Conservation (phyloP, 2,888 invertebrate species). For the Ichneumoninae sp. region DNA sequence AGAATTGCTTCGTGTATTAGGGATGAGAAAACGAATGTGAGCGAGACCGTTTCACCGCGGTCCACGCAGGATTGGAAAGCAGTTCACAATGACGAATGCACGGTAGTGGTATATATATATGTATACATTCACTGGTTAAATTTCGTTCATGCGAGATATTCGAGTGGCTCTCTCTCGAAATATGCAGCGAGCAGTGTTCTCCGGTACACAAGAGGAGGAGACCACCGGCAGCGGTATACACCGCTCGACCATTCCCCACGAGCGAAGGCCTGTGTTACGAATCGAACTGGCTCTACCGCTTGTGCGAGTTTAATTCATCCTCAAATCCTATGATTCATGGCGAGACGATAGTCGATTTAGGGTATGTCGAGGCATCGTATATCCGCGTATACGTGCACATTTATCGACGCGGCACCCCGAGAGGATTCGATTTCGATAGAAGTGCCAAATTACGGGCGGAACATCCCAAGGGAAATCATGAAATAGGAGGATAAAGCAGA, state of each 20-base stretch:
- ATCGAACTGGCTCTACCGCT: conserved; percentile 77
- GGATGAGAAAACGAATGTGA: conserved; percentile 53
- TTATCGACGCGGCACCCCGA: conserved; percentile 29
- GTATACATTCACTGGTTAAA: conserved; percentile 28
- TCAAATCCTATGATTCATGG: conserved; percentile 82
- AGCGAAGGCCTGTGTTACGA: conserved; percentile 76
- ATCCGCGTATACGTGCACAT: not conserved
- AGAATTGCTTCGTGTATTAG: conserved; percentile 50
- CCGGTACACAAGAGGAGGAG: conserved; percentile 60
- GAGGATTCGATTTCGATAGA: conserved; percentile 45
- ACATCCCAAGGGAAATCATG: conserved; percentile 43
- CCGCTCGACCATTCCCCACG: conserved; percentile 69
- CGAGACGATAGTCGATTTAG: conserved; percentile 63
- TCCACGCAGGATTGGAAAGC: conserved; percentile 62
- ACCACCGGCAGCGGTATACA: conserved; percentile 77
- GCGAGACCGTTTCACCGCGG: conserved; percentile 14
- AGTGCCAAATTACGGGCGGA: conserved; percentile 42
- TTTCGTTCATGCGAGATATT: conserved; percentile 29
- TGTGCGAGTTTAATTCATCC: conserved; percentile 78
- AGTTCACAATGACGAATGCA: conserved; percentile 78
- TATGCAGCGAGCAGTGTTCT: conserved; percentile 61
- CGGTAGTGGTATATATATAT: conserved; percentile 33
- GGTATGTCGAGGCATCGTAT: conserved; percentile 20
- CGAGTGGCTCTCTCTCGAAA: conserved; percentile 35
- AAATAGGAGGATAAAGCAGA: not conserved